phyloP scores from a whole-genome alignment of 2,113 vertebrate species.

The cattle (Bos taurus) region ARS-UCD2.0 NC_037347.1:27495501-27496000 shows the following conservation, averaged over 20 bases:
- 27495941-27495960: background rate
- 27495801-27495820: background rate
- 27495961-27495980: background rate
- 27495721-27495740: background rate
- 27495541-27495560: background rate
- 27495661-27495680: too few relatives aligned
- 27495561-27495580: background rate
- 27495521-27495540: background rate
- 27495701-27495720: background rate
- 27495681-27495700: background rate
- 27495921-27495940: background rate
- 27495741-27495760: background rate
- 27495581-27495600: background rate
- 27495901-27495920: background rate
- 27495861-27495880: background rate
- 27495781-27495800: background rate
- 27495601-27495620: background rate
- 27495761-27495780: background rate
- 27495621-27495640: background rate
- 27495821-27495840: background rate
- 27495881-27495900: background rate
- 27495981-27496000: background rate
- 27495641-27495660: too few relatives aligned
- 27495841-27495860: background rate
- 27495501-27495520: background rate